Evolutionary conservation across 2,888 invertebrate species (phyloP), one percentile per base, ranked within the genome.

Genomic region (Andrena bicolor): DNA sequence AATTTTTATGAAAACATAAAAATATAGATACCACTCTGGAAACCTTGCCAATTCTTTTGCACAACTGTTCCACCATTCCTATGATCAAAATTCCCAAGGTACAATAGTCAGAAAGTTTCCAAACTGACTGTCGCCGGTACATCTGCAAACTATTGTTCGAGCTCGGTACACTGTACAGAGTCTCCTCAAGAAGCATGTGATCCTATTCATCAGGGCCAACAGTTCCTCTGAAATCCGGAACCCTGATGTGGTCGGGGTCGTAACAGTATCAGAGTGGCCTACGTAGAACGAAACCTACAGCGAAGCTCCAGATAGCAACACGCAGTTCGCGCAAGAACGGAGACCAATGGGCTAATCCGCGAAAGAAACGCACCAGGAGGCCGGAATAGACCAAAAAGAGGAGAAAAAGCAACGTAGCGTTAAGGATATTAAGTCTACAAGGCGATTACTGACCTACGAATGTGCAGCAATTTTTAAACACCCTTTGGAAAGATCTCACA

Each of bases 141-240:
- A 48, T 16, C 20, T 30, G 58, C 48, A 13, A 28, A 13, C 48
- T 13, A 60, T 70, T 60, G 48, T 70, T 70, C 20, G 58, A 41
- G 28, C 20, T 48, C 28, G 41, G 60, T 70, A 48, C 58, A 74
- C 35, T 76, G 53, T 66, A 68, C 71, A 80, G 70, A 53, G 80
- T 53, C 69, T 61, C 77, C 64, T 56, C 63, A 41, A 66, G 72
- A 64, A 77, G 41, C 76, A 63, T 51, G 76, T 51, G 53, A 73
- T 71, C 70, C 79, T 66, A 83, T 86, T 83, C 80, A 80, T 83
- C 86, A 85, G 80, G 61, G 78, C 61, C 49, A 61, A 82, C 79
- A 58, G 74, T 75, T 61, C 65, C 70, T 23, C 53, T 49, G 81
- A 74, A 75, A 78, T 72, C 51, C 76, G 49, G 78, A 64, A 83